Evolutionary conservation across 2,888 invertebrate species (phyloP).

Genomic region (Physocephala rufipes): DNA sequence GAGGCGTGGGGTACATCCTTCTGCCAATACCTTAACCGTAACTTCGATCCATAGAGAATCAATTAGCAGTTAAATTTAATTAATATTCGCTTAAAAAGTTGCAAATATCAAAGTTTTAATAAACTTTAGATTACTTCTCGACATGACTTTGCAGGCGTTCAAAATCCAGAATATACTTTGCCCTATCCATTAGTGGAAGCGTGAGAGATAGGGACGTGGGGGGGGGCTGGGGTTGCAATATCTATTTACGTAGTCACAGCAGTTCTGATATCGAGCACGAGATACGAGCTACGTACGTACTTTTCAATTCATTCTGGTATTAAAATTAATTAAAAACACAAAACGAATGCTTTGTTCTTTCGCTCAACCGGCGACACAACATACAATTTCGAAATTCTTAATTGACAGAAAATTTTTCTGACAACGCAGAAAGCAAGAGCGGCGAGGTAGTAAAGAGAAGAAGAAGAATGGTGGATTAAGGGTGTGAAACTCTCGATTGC

Average conservation of each 20-base stretch:
- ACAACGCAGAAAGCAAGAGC: not conserved
- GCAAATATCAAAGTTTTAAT: slow-evolving; percentile 26
- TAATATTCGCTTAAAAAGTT: slow-evolving; percentile 37
- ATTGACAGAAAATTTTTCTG: slow-evolving; percentile 10
- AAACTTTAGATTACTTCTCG: slow-evolving; percentile 14
- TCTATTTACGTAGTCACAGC: no score
- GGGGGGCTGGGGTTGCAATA: no score
- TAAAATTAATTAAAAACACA: slow-evolving; percentile 12
- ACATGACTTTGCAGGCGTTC: not conserved
- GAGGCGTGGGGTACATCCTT: not conserved
- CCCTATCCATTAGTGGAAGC: not conserved
- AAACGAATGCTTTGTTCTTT: not conserved
- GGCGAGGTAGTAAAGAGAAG: not conserved
- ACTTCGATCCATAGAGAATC: slow-evolving; percentile 10
- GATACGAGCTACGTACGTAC: no score
- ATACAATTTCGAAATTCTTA: not conserved
- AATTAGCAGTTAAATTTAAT: slow-evolving; percentile 50
- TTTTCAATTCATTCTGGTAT: not conserved
- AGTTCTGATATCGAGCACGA: no score
- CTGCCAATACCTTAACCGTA: slow-evolving; percentile 16
- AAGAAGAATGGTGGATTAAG: no score
- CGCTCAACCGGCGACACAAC: not conserved
- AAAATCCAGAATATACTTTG: not conserved
- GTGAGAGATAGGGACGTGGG: no score
- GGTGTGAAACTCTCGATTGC: no score